These are phyloP conservation scores for Drosophila ironensis DNA, from an alignment of 1,140 invertebrate species.

Conservation along the genomic window DNA sequence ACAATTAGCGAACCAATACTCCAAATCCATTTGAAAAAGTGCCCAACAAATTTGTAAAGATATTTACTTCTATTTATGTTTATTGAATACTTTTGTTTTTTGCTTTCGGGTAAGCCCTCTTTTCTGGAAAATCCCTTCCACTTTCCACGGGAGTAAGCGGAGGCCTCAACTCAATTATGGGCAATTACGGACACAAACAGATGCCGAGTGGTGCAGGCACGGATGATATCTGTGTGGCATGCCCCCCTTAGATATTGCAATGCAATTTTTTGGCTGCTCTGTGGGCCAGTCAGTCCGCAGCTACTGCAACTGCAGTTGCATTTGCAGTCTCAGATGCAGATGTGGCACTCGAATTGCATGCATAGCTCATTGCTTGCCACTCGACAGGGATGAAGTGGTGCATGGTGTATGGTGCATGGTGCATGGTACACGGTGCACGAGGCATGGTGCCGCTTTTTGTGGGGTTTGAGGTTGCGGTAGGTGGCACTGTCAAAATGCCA, in stretches of 20 bases:
- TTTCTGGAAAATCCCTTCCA: no score
- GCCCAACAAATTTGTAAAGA: no score
- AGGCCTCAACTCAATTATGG: constrained; percentile 71
- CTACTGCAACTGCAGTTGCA: constrained; percentile 28
- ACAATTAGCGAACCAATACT: no score
- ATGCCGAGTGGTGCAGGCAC: constrained; percentile 19
- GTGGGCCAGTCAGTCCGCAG: constrained; percentile 26
- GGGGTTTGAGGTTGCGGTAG: no score
- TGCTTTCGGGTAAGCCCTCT: no score
- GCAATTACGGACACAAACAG: constrained; percentile 75
- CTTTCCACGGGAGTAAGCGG: neutral
- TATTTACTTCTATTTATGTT: no score
- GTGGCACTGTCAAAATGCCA: constrained; percentile 60
- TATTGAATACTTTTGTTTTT: no score
- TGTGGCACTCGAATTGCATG: constrained; percentile 74
- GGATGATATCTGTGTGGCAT: constrained; percentile 1
- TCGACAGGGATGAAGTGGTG: constrained; percentile 56
- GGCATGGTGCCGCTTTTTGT: no score
- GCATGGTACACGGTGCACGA: no score
- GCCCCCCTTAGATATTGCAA: constrained; percentile 9
- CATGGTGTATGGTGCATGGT: no score
- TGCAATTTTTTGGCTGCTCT: constrained; percentile 50
- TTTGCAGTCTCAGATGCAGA: constrained; percentile 33
- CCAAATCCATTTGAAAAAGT: no score
- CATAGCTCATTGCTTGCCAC: constrained; percentile 76